A percentile compares a stretch with the other conserved stretches of the same genome.
phyloP scores from a whole-genome alignment of 1,140 invertebrate genomes.

The Hyles euphorbiae region DNA sequence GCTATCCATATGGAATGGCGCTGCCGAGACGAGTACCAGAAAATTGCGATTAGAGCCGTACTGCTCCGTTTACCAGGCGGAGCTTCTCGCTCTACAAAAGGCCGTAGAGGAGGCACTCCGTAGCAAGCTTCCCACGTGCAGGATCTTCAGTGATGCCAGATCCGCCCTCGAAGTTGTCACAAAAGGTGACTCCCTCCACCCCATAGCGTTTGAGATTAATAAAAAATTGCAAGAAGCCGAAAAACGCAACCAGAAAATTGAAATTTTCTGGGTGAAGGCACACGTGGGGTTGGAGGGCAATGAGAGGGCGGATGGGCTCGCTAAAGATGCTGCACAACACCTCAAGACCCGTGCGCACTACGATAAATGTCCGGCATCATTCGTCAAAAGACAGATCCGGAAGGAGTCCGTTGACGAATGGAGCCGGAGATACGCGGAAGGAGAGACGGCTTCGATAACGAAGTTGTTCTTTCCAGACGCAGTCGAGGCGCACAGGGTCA shows the following conservation, averaged over 20 bases:
- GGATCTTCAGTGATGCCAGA: constrained; percentile 22
- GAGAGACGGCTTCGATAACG: too few species aligned
- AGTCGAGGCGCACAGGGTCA: too few species aligned
- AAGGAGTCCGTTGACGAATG: too few species aligned
- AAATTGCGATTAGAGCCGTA: constrained; percentile 15
- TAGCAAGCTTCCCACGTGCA: background rate
- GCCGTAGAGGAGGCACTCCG: background rate
- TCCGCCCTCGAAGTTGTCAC: constrained; percentile 17
- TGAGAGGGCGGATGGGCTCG: background rate
- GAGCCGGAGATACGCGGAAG: too few species aligned
- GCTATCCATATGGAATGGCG: background rate
- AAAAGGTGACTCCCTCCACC: background rate
- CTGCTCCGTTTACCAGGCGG: constrained; percentile 32
- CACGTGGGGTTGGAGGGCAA: background rate
- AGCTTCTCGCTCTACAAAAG: background rate
- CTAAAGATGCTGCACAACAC: background rate
- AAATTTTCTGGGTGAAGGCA: background rate
- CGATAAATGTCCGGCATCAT: background rate
- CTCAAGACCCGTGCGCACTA: background rate
- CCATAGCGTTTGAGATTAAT: too few species aligned
- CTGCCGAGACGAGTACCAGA: constrained; percentile 9
- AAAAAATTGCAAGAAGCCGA: too few species aligned
- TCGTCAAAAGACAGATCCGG: too few species aligned
- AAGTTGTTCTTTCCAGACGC: too few species aligned
- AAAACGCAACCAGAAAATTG: background rate